These are phyloP conservation scores for Dendrocincla tyrannina DNA, from an alignment of 2,797 vertebrate species.

Conservation along the genomic window DNA sequence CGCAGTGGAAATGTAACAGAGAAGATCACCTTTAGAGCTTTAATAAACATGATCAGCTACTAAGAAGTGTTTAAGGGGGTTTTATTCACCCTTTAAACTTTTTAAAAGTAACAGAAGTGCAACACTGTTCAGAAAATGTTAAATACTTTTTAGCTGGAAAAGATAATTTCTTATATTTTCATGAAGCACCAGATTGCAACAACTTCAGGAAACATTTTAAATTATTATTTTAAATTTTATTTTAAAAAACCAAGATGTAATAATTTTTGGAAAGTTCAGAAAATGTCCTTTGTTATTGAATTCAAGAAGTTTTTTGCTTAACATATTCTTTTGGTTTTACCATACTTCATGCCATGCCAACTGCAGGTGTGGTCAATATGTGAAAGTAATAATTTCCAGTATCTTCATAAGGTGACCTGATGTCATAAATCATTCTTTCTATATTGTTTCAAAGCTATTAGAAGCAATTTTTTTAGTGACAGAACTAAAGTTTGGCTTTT, in stretches of 20 bases:
- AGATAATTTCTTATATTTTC: not conserved
- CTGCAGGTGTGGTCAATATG: conserved; percentile 14
- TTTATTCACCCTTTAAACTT: not conserved
- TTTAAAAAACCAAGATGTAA: not conserved
- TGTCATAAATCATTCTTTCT: not conserved
- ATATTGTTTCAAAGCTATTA: not conserved
- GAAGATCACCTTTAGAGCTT: not conserved
- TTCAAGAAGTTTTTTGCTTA: not conserved
- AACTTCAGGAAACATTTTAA: not conserved
- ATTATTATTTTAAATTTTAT: not conserved
- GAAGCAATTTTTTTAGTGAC: not conserved
- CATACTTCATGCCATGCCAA: not conserved
- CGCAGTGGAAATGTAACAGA: not conserved
- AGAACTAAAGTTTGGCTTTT: not conserved
- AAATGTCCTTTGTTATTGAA: not conserved
- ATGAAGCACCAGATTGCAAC: not conserved
- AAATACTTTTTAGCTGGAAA: not conserved
- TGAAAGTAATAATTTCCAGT: not conserved
- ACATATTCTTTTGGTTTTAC: not conserved
- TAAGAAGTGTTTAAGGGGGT: not conserved
- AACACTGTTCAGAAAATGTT: not conserved
- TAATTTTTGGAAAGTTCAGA: not conserved
- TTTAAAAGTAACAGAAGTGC: not conserved
- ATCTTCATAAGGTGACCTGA: not conserved
- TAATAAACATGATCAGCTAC: not conserved